Evolutionary conservation across 2,888 invertebrate species (phyloP).

Genomic region (Pristionchus arcanus): DNA sequence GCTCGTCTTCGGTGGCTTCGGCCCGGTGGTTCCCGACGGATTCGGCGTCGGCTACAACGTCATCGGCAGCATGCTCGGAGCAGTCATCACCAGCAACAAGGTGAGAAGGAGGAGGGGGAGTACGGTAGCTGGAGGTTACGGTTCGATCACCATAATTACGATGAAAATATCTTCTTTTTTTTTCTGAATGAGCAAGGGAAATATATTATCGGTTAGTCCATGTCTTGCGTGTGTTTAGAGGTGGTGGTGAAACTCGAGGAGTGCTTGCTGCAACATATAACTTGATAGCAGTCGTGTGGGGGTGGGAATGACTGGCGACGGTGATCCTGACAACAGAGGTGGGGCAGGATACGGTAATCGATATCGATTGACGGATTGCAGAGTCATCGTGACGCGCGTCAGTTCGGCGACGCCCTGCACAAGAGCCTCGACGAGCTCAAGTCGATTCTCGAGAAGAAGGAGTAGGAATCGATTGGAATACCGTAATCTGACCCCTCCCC

Average conservation of each 20-base stretch:
- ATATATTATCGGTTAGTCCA: not conserved
- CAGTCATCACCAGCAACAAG: slow-evolving; percentile 87
- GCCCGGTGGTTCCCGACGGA: slow-evolving; percentile 92
- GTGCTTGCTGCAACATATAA: no score
- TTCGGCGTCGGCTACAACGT: slow-evolving; percentile 94
- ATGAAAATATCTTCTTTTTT: no score
- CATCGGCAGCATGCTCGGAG: slow-evolving; percentile 88
- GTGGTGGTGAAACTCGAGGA: no score
- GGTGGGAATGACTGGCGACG: no score
- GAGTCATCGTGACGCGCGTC: slow-evolving; percentile 67
- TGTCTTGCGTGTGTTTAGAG: no score
- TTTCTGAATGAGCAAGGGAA: no score
- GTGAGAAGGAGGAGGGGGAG: not conserved
- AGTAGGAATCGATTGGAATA: slow-evolving; percentile 52
- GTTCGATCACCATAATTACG: not conserved
- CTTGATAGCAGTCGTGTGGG: no score
- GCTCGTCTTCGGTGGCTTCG: slow-evolving; percentile 93
- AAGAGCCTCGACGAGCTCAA: slow-evolving; percentile 86
- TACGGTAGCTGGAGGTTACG: not conserved
- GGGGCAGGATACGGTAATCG: not conserved
- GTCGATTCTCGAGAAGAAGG: slow-evolving; percentile 75
- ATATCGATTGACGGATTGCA: slow-evolving; percentile 56
- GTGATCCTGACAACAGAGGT: not conserved
- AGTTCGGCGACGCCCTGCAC: slow-evolving; percentile 67
- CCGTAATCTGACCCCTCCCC: not conserved